Evolutionary conservation across 2,888 invertebrate species (phyloP), one percentile per base, ranked within the genome.

Genomic region (Eueremaeus valkanovi): DNA sequence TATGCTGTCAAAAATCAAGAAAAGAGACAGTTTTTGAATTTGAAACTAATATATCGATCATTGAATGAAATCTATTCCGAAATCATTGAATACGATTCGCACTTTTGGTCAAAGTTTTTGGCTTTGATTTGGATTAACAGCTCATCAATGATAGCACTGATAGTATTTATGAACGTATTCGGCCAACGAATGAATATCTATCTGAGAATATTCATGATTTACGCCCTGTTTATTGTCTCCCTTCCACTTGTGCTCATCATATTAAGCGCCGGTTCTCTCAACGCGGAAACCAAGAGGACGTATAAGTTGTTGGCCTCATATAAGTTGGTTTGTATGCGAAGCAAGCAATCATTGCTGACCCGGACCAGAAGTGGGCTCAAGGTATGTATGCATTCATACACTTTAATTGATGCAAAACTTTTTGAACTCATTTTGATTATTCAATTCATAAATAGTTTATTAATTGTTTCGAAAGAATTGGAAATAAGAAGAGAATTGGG

Each of bases 251-350:
- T 55, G 11, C 9, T 55, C 11, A 27, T 55, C 11, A 27, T 55
- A 13, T 6, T 27, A 58, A 58, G 13, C 2, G 11, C 58, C 16
- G 58, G 29, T 29, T 58, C 58, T 3, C 29, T 58, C 58, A 58
- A 58, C 29, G 27, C 31, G 6, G 58, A 58, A 18, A 31, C 18
- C 1, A 18, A 58, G 31, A 58, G 29, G 16, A 9, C 24, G 16
- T 58, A 58, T 24, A 58, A 58, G 18, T 8, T 58, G 31, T 31
- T 58, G 31, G 58, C 58, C 58, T 31, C 58, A 16, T 58, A 58
- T 58, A 58, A 58, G 31, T 27, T 58, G 31, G 18, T 31, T 29
- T 29, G 29, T 16, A 29, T 58, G n/a, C n/a, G n/a, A n/a, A n/a
- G n/a, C n/a, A n/a, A n/a, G n/a, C n/a, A n/a, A n/a, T n/a, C n/a